Percentiles rank a stretch among this genome's conserved stretches.
These are phyloP conservation scores for Sterna hirundo DNA, from an alignment of 2,113 vertebrate genomes.

Conservation along the genomic window DNA sequence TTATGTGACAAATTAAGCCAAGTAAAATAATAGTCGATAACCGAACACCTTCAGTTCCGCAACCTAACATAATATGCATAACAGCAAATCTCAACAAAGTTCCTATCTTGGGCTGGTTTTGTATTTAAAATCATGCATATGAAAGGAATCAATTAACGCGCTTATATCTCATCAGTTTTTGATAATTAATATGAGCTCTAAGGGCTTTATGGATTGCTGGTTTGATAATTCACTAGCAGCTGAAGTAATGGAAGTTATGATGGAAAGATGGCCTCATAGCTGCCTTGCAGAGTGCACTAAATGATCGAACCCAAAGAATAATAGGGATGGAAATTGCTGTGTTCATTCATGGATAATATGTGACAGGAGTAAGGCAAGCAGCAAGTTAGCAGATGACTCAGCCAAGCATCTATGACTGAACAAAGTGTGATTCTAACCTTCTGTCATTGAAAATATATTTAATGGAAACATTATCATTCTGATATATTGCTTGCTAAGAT, in stretches of 20 bases:
- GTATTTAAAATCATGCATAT: slow-evolving; percentile 1
- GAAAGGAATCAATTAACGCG: slow-evolving; percentile 23
- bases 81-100: background rate
- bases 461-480: slow-evolving; percentile 64
- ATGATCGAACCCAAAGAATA: slow-evolving; percentile 49
- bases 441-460: slow-evolving; percentile 70
- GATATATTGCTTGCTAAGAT: slow-evolving; percentile 61
- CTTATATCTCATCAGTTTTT: slow-evolving; percentile 48
- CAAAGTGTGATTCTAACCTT: slow-evolving; percentile 70
- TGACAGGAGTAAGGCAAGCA: slow-evolving; percentile 57
- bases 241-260: slow-evolving; percentile 51
- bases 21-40: background rate
- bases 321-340: slow-evolving; percentile 54
- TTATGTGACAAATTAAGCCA: background rate
- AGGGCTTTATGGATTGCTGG: slow-evolving; percentile 58
- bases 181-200: slow-evolving; percentile 62
- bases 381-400: slow-evolving; percentile 62
- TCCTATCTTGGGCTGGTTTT: background rate
- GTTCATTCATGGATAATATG: slow-evolving; percentile 63
- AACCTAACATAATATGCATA: background rate
- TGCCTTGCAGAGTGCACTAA: slow-evolving; percentile 29
- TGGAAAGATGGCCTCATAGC: slow-evolving; percentile 32
- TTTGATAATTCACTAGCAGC: slow-evolving; percentile 48
- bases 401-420: slow-evolving; percentile 60
- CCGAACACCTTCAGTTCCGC: background rate